Conservation (phyloP, 2,113 vertebrate genomes). For the Sprattus sprattus region DNA sequence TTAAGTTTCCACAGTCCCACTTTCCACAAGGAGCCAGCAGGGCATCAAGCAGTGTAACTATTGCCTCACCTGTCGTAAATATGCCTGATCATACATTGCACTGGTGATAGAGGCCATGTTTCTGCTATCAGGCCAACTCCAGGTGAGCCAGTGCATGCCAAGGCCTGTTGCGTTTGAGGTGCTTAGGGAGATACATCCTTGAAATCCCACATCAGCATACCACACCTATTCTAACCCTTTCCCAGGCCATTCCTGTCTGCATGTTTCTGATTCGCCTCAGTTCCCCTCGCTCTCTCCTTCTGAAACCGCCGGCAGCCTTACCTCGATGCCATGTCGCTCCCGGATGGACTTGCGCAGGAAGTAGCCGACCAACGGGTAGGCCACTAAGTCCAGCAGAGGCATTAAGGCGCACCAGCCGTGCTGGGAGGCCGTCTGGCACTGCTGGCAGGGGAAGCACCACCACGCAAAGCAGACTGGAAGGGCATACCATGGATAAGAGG, state of each 20-base stretch:
- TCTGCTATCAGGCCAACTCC: no score
- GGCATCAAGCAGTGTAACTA: no score
- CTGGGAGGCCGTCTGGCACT: constrained; percentile 62
- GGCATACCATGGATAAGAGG: neutral
- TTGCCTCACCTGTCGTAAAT: no score
- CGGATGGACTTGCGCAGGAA: constrained; percentile 55
- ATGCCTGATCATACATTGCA: no score
- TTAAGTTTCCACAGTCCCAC: no score
- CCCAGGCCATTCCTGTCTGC: neutral
- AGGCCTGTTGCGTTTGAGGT: no score
- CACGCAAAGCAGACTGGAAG: constrained; percentile 61
- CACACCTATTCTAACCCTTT: no score
- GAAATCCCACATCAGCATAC: no score
- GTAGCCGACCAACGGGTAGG: constrained; percentile 62
- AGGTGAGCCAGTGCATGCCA: no score
- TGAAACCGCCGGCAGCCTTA: constrained; percentile 45
- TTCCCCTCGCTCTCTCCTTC: neutral
- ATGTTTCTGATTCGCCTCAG: neutral
- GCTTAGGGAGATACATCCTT: no score
- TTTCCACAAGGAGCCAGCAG: no score
- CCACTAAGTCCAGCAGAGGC: constrained; percentile 54
- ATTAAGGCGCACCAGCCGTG: constrained; percentile 65
- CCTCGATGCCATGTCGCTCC: constrained; percentile 60
- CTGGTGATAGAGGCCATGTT: no score
- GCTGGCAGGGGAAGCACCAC: constrained; percentile 69